phyloP scores from a whole-genome alignment of 2,797 vertebrate species.

The Thripadectes ignobilis region DNA sequence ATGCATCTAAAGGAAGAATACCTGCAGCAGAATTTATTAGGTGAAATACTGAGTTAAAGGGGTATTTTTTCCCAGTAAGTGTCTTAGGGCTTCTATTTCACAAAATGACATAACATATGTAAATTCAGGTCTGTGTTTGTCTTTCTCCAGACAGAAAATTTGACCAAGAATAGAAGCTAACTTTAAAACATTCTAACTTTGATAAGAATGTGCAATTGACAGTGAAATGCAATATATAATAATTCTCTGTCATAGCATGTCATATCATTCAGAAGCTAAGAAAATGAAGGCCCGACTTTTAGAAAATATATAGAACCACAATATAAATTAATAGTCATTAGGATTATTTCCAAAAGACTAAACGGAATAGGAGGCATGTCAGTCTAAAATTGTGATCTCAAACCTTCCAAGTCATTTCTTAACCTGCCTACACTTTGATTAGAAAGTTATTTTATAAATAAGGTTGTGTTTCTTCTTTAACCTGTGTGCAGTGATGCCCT shows the following conservation, averaged over 20 bases:
- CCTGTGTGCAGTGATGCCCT: neutral
- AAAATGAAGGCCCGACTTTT: neutral
- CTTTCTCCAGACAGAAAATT: neutral
- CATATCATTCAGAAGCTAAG: neutral
- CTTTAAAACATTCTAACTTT: neutral
- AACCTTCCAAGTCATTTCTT: neutral
- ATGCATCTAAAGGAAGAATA: neutral
- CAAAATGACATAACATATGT: neutral
- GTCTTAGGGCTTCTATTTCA: neutral
- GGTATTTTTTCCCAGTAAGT: fast-evolving
- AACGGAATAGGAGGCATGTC: neutral
- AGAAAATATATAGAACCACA: neutral
- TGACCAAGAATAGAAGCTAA: neutral
- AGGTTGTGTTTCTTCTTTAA: neutral
- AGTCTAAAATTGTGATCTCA: neutral
- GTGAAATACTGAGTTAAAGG: neutral
- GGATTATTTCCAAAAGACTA: neutral
- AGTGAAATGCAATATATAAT: neutral
- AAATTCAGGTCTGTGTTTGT: neutral
- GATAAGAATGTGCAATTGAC: neutral
- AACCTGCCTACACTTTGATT: neutral
- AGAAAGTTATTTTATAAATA: neutral
- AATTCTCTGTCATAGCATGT: neutral
- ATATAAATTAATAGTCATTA: neutral
- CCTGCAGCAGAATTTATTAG: neutral